Evolutionary conservation across 1,140 invertebrate genomes (phyloP).

Genomic region (Chelonus insularis): DNA sequence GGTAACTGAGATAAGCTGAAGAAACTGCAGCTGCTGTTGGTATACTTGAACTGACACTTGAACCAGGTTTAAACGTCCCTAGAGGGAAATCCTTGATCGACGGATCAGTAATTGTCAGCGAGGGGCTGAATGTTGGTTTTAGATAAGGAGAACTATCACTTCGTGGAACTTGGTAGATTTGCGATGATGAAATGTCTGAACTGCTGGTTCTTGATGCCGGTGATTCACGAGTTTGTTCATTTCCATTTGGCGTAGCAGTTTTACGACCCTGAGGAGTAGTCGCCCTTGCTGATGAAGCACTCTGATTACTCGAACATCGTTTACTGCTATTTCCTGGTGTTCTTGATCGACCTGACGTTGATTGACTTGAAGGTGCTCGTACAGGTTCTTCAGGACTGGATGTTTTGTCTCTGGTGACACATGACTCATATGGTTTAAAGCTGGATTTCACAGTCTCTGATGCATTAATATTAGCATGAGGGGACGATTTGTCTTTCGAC

Average conservation of each 20-base stretch:
- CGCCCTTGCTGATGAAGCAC: constrained; percentile 64
- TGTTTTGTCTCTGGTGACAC: constrained; percentile 52
- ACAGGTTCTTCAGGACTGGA: constrained; percentile 46
- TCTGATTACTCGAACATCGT: constrained; percentile 68
- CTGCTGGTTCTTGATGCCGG: constrained; percentile 47
- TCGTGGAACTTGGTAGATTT: constrained; percentile 23
- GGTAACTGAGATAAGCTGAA: constrained; percentile 59
- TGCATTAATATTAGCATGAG: constrained; percentile 46
- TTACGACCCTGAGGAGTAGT: constrained; percentile 64
- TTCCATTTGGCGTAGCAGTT: constrained; percentile 55
- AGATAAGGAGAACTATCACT: constrained; percentile 57
- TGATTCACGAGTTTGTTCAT: constrained; percentile 50
- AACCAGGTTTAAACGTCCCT: constrained; percentile 67
- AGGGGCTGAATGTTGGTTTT: constrained; percentile 55
- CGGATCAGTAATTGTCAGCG: constrained; percentile 58
- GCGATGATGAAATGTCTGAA: not conserved
- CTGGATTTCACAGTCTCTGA: constrained; percentile 57
- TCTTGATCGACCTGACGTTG: constrained; percentile 47
- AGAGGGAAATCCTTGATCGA: constrained; percentile 68
- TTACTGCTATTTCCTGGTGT: constrained; percentile 53
- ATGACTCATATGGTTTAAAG: constrained; percentile 74
- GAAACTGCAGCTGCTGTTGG: constrained; percentile 62
- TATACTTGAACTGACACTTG: constrained; percentile 37
- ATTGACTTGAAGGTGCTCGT: constrained; percentile 45
- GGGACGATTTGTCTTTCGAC: constrained; percentile 64